Evolutionary conservation across 2,797 vertebrate genomes (phyloP).

Genomic region (Micrastur ruficollis): DNA sequence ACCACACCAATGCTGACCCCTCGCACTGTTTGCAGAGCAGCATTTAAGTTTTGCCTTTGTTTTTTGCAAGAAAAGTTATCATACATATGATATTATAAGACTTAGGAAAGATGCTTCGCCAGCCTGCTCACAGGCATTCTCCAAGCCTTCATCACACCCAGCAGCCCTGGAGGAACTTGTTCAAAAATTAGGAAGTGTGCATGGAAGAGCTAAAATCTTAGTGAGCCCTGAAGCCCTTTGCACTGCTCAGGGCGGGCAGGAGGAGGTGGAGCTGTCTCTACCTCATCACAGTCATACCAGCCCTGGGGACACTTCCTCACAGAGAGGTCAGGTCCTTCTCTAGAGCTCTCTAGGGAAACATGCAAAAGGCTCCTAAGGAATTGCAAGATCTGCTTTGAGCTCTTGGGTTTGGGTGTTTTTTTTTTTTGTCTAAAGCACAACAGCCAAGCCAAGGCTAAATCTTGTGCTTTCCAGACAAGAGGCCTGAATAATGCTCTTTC

Average conservation of each 20-base stretch:
- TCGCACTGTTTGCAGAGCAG: fast-evolving
- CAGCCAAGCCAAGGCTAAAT: neutral
- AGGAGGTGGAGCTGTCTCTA: neutral
- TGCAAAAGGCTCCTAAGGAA: neutral
- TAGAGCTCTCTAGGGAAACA: neutral
- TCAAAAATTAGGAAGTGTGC: neutral
- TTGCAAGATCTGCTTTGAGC: neutral
- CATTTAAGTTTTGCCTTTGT: neutral
- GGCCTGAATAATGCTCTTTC: neutral
- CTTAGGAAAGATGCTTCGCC: neutral
- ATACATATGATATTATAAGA: neutral
- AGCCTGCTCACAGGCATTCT: neutral
- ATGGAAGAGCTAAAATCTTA: neutral
- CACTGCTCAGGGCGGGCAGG: neutral
- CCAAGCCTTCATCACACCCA: neutral
- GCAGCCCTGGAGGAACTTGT: neutral
- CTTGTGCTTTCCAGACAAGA: neutral
- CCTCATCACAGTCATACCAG: neutral
- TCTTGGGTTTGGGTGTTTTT: neutral
- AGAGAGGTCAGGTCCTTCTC: neutral
- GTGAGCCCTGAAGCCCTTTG: fast-evolving
- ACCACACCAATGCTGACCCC: neutral
- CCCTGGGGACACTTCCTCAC: neutral
- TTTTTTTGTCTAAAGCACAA: neutral
- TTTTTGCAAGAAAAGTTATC: neutral